Evolutionary conservation across 2,113 vertebrate genomes (phyloP).

Genomic region (Hippocampus zosterae): DNA sequence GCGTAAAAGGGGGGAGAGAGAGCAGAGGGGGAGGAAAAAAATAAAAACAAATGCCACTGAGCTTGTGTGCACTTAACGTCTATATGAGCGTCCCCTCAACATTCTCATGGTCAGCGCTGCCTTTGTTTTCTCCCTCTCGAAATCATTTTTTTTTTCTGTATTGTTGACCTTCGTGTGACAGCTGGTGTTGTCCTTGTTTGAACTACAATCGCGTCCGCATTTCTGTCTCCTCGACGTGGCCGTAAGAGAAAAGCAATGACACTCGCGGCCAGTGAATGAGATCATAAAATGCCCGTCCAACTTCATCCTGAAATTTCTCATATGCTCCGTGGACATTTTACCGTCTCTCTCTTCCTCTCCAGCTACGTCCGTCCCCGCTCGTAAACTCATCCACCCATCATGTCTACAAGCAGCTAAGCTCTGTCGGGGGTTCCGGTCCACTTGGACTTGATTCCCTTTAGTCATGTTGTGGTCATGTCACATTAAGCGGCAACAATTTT

Average conservation of each 20-base stretch:
- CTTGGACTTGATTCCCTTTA: conserved; percentile 19
- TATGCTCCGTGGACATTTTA: background rate
- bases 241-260: background rate
- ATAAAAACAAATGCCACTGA: conserved; percentile 1
- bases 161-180: conserved; percentile 16
- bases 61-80: conserved; percentile 9
- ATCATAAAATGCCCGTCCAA: conserved; percentile 17
- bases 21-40: background rate
- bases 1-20: background rate
- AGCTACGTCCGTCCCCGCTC: no score
- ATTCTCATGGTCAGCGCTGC: background rate
- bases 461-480: conserved; percentile 26
- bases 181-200: conserved; percentile 24
- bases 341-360: background rate
- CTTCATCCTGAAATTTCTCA: conserved; percentile 3
- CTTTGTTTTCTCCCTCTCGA: conserved; percentile 11
- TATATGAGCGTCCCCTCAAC: background rate
- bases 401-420: conserved; percentile 17
- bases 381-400: background rate
- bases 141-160: background rate
- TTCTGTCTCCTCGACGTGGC: conserved; percentile 9
- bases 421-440: conserved; percentile 8
- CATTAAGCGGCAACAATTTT: conserved; percentile 20
- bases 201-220: conserved; percentile 17
- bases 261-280: conserved; percentile 8